Evolutionary conservation across 2,113 vertebrate species (phyloP).

Genomic region (Chaetodon auriga): DNA sequence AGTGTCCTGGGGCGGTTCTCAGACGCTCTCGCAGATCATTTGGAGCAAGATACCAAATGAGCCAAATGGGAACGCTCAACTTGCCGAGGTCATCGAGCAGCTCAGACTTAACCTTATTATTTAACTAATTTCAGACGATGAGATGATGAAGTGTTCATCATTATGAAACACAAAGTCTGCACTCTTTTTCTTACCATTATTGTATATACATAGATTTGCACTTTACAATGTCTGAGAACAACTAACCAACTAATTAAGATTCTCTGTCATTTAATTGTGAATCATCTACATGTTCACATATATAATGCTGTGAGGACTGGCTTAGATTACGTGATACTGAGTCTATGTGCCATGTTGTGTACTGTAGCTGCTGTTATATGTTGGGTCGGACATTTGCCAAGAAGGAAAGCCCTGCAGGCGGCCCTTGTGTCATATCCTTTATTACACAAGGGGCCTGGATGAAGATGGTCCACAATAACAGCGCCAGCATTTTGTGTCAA

Average conservation of each 20-base stretch:
- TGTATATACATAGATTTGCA: not conserved
- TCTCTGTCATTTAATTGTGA: not conserved
- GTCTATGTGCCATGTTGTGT: not conserved
- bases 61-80: not conserved
- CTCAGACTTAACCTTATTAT: not conserved
- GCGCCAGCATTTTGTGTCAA: slow-evolving; percentile 53
- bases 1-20: slow-evolving; percentile 37
- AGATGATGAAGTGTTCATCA: not conserved
- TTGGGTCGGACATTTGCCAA: slow-evolving; percentile 44
- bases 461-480: slow-evolving; percentile 13
- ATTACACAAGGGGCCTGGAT: slow-evolving; percentile 32
- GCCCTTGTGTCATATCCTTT: slow-evolving; percentile 35
- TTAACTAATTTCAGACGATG: slow-evolving; percentile 15
- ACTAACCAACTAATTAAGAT: not conserved
- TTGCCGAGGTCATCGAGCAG: not conserved
- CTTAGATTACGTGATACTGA: not conserved
- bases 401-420: slow-evolving; percentile 62
- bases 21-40: slow-evolving; percentile 33
- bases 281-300: not conserved
- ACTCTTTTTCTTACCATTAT: not conserved
- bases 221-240: not conserved
- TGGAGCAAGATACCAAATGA: slow-evolving; percentile 25
- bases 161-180: not conserved
- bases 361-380: slow-evolving; percentile 28
- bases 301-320: not conserved